These are phyloP conservation scores for Microcebus lehilahytsara DNA, from an alignment of 2,113 vertebrate genomes.

Conservation along the genomic window DNA sequence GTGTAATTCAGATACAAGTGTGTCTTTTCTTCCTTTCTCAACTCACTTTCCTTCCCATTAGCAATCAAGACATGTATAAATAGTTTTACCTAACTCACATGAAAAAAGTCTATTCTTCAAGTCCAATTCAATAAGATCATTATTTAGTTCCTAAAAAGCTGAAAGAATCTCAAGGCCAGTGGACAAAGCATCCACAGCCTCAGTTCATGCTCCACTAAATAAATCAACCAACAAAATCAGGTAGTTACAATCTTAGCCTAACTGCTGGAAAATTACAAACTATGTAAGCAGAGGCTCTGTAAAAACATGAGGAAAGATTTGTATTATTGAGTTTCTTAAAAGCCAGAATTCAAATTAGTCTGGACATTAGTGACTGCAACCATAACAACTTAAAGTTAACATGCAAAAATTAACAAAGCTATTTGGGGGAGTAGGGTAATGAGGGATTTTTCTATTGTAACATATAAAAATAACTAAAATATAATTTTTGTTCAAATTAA, in stretches of 20 bases:
- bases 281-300: background rate
- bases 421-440: background rate
- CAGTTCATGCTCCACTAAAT: background rate
- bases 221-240: background rate
- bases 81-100: background rate
- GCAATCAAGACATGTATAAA: background rate
- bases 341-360: background rate
- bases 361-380: background rate
- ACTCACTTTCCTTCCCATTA: background rate
- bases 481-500: background rate
- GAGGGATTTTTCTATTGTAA: background rate
- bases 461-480: background rate
- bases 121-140: background rate
- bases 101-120: background rate
- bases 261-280: background rate
- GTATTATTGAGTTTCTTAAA: background rate
- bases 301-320: background rate
- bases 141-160: background rate
- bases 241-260: background rate
- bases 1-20: background rate
- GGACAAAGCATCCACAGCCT: background rate
- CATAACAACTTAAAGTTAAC: background rate
- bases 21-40: background rate
- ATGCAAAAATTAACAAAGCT: background rate
- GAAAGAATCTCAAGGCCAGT: background rate